Percentiles rank a stretch among this genome's conserved stretches.
phyloP scores from a whole-genome alignment of 2,113 vertebrate genomes.

The Miniopterus natalensis region DNA sequence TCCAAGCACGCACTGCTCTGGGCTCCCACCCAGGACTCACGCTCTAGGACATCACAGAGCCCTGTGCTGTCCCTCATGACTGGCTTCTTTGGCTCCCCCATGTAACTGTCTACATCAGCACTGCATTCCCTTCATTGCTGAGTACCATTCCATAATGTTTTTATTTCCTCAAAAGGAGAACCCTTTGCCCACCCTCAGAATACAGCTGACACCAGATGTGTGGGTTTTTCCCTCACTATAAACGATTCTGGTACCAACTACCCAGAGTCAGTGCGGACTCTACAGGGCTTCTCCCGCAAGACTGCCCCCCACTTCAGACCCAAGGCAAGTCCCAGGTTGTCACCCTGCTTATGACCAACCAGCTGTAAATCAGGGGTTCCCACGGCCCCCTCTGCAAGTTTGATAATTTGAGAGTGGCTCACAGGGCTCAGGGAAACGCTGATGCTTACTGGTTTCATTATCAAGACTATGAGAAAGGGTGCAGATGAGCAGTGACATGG shows the following conservation, averaged over 20 bases:
- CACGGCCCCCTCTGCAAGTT: background rate
- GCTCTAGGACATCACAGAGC: background rate
- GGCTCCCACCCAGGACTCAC: background rate
- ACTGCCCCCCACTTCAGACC: background rate
- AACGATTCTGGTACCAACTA: background rate
- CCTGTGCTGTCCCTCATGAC: background rate
- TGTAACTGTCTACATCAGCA: background rate
- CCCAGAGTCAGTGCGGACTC: background rate
- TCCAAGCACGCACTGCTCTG: background rate
- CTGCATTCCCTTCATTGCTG: background rate
- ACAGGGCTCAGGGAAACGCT: background rate
- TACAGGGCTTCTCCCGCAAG: background rate
- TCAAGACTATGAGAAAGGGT: background rate
- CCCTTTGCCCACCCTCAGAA: background rate
- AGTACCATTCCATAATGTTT: background rate
- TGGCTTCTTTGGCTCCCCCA: background rate
- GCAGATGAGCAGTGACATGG: background rate
- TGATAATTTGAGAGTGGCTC: background rate
- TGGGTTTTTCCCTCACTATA: background rate
- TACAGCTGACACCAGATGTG: background rate
- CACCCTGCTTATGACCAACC: background rate
- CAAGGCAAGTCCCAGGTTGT: background rate
- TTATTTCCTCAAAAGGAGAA: background rate
- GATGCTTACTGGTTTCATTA: background rate
- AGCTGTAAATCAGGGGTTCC: background rate